A percentile compares a stretch with the other conserved stretches of the same genome.
Conservation (phyloP, 2,113 vertebrate genomes). For the Tretioscincus oriximinensis region DNA sequence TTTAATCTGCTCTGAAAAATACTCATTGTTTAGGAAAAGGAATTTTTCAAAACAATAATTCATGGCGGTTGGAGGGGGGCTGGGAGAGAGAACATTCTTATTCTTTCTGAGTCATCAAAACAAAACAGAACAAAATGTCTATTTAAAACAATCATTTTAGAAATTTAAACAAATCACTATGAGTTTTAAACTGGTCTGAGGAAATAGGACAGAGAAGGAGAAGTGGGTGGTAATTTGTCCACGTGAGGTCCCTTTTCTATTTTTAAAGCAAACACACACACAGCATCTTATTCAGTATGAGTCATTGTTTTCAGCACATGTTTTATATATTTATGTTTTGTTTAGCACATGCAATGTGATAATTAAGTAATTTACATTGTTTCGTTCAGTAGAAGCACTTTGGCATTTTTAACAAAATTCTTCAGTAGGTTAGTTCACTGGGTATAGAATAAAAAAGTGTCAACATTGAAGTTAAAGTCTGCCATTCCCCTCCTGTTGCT, state of each 20-base stretch:
- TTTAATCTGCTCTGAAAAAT: not conserved
- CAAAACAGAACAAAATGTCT: not conserved
- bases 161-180: constrained; percentile 20
- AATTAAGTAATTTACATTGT: constrained; percentile 66
- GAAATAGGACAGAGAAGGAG: constrained; percentile 47
- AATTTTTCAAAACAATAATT: not conserved
- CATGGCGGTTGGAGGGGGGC: no score
- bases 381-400: constrained; percentile 56
- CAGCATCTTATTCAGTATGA: constrained; percentile 52
- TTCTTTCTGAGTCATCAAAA: not conserved
- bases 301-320: constrained; percentile 45
- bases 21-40: not conserved
- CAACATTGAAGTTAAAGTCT: constrained; percentile 13
- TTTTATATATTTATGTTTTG: constrained; percentile 64
- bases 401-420: constrained; percentile 51
- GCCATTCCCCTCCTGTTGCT: not conserved
- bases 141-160: not conserved
- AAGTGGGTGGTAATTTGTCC: constrained; percentile 47
- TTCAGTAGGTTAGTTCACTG: constrained; percentile 21
- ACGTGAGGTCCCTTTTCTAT: constrained; percentile 39
- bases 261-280: constrained; percentile 28
- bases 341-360: constrained; percentile 43
- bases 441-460: constrained; percentile 22
- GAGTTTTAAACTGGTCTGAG: not conserved
- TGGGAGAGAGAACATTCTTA: not conserved